phyloP scores from a whole-genome alignment of 2,797 vertebrate genomes.

The Pristis pectinata region DNA sequence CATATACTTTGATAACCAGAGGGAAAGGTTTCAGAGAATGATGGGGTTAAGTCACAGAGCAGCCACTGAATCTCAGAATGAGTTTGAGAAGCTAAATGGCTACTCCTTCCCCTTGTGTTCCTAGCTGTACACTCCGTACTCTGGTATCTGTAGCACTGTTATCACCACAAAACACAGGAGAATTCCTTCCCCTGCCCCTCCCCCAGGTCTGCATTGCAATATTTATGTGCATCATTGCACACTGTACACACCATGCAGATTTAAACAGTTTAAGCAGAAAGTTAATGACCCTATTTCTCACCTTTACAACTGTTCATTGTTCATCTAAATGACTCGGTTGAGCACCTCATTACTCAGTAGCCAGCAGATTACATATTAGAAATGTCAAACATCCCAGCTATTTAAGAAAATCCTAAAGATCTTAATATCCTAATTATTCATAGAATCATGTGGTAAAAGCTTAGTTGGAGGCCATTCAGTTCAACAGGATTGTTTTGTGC shows the following conservation, averaged over 20 bases:
- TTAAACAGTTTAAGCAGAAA: background rate
- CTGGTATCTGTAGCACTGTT: background rate
- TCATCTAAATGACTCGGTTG: background rate
- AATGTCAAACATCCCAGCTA: background rate
- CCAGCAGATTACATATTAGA: background rate
- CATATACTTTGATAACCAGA: no score
- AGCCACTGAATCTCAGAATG: no score
- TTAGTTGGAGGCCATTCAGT: background rate
- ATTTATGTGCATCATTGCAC: background rate
- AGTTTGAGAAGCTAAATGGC: background rate
- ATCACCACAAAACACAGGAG: background rate
- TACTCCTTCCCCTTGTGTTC: background rate
- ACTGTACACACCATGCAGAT: slow-evolving; percentile 5
- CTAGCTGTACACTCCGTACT: background rate
- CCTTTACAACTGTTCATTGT: slow-evolving; percentile 26
- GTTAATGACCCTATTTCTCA: slow-evolving; percentile 27
- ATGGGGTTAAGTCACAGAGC: no score
- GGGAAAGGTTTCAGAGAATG: no score
- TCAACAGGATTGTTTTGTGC: no score
- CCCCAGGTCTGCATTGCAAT: background rate
- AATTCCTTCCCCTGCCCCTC: background rate
- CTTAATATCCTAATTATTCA: background rate
- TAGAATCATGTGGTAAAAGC: background rate
- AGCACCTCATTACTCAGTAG: slow-evolving; percentile 1
- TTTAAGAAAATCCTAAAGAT: background rate